Evolutionary conservation across 1,140 invertebrate genomes (phyloP), one percentile per base, ranked within the genome.

Genomic region (Ooceraea biroi): DNA sequence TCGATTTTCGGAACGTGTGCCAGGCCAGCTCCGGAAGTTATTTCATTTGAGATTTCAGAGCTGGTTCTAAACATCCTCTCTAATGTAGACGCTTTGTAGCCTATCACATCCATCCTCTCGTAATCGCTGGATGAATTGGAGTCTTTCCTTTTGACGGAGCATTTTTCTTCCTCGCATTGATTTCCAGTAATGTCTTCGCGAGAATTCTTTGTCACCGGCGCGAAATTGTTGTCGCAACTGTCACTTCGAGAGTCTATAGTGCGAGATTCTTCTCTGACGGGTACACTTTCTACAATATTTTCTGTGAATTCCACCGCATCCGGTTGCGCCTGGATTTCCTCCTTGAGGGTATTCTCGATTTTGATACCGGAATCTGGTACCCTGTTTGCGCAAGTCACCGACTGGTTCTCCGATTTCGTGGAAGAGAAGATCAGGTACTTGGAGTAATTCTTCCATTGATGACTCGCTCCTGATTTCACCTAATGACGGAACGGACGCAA

Each of bases 51-150:
- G 1, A 44, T 22, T 46, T 44, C 36, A 19, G 25, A 1, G 25
- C 69, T 22, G 7, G n/a, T 17, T 27, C 17, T 30, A 50, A 22
- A 30, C 8, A 44, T 52, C 22, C 14, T 50, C 5, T 52, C 22
- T 4, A 44, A 3, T 10, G 17, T 44, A 1, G 12, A 69, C 2
- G 3, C 3, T 14, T 71, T 71, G 41, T 44, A 71, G 0, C 71
- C 65, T 30, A 48, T 17, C 25, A 80, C 4, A 17, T 85, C 66
- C 48, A 88, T 88, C 12, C 10, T 71, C 46, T 88, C 87, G 25
- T 88, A 88, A 19, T 87, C 86, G 63, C 73, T 48, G 12, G 72
- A 83, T 0, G 57, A 12, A 58, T n/a, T 46, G 19, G 48, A 61
- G 17, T 36, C 30, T 46, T 30, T 58, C 58, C 19, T 52, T 25